Evolutionary conservation across 2,113 vertebrate genomes (phyloP).

Genomic region (Microtus pennsylvanicus): DNA sequence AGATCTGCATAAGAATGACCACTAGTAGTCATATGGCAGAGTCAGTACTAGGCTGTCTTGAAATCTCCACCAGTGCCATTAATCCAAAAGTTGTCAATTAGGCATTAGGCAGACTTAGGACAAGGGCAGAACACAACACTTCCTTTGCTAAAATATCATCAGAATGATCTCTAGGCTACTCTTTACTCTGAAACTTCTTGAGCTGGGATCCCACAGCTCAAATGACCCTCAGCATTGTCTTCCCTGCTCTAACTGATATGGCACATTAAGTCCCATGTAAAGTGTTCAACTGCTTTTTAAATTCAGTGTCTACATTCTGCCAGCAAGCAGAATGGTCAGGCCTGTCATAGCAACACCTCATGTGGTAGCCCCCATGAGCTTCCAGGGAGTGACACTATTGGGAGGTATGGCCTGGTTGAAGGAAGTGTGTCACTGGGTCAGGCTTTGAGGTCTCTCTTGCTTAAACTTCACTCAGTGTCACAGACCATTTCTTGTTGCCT

Average conservation of each 20-base stretch:
- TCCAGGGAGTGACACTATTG: too few species aligned
- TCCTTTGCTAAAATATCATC: neutral
- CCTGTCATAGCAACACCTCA: neutral
- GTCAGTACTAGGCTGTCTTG: neutral
- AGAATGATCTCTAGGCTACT: neutral
- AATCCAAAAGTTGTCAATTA: neutral
- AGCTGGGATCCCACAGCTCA: neutral
- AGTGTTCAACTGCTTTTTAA: neutral
- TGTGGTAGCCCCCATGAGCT: too few species aligned
- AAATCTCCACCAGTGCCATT: neutral
- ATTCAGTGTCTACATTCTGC: neutral
- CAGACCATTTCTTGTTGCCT: too few species aligned
- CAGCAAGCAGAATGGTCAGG: neutral
- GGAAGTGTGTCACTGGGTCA: too few species aligned
- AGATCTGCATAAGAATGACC: neutral
- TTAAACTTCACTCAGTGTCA: too few species aligned
- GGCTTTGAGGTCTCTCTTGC: too few species aligned
- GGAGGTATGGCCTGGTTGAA: too few species aligned
- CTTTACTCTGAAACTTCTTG: neutral
- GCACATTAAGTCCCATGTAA: neutral
- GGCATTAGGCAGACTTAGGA: neutral
- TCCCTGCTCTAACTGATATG: neutral
- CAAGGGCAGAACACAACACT: neutral
- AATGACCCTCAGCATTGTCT: neutral
- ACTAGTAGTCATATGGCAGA: neutral